Percentiles rank a stretch among this genome's conserved stretches.
These are phyloP conservation scores for Monopterus albus DNA, from an alignment of 2,113 vertebrate genomes.

Conservation along the genomic window DNA sequence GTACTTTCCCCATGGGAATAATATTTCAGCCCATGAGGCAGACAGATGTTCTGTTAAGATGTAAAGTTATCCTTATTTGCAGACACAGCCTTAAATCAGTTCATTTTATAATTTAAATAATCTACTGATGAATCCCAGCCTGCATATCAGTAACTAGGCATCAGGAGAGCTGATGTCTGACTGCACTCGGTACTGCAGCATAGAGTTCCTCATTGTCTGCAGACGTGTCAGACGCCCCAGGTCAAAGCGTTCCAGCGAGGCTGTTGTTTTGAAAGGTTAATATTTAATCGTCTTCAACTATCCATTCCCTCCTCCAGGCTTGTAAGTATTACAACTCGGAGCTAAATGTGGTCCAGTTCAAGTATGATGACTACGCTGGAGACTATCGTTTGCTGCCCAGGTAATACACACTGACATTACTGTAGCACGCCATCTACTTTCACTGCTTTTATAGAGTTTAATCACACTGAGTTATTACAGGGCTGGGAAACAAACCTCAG, in stretches of 20 bases:
- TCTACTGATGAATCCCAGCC: slow-evolving; percentile 39
- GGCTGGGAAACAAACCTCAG: no score
- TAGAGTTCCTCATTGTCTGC: slow-evolving; percentile 26
- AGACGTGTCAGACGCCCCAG: slow-evolving; percentile 11
- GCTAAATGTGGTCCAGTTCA: slow-evolving; percentile 92
- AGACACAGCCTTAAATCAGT: slow-evolving; percentile 39
- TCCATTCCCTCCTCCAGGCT: slow-evolving; percentile 83
- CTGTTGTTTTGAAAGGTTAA: slow-evolving; percentile 32
- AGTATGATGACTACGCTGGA: slow-evolving; percentile 93
- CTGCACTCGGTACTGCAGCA: background rate
- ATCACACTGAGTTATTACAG: no score
- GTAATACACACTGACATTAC: slow-evolving; percentile 76
- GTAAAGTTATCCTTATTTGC: slow-evolving; percentile 28
- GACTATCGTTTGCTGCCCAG: slow-evolving; percentile 92
- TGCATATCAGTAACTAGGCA: slow-evolving; percentile 7
- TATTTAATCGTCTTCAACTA: slow-evolving; percentile 36
- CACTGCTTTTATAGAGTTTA: background rate
- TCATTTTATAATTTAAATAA: slow-evolving; percentile 47
- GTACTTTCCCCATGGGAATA: background rate
- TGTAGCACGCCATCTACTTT: background rate
- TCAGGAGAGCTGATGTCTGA: slow-evolving; percentile 25
- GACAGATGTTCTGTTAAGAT: slow-evolving; percentile 18
- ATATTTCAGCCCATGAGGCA: slow-evolving; percentile 29
- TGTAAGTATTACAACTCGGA: slow-evolving; percentile 96
- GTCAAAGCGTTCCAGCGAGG: slow-evolving; percentile 15